Base-by-base conservation (phyloP, 2,113 vertebrate genomes). In the Cyanoderma ruficeps region DNA sequence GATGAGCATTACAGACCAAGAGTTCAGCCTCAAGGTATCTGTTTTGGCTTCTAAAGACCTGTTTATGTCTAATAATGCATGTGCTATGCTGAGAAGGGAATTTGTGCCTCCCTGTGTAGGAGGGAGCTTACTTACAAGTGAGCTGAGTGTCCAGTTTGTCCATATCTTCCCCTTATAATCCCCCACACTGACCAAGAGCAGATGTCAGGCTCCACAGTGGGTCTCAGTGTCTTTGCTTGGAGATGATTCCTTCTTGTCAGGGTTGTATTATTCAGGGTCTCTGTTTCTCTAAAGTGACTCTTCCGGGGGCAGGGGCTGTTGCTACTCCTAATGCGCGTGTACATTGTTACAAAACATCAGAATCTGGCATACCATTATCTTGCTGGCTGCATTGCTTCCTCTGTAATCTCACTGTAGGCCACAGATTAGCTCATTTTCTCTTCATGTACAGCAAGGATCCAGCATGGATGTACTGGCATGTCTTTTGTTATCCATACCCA, bases 1-100 rank as follows among this genome's bases (percentile, higher is more conserved):
- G 99, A 99, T 93, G 95, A 98, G 63, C 96, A 83, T 67, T 87
- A 78, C 41, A 95, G 97, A 77, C 88, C 93, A 93, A 95, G 94
- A 89, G 86, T 76, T 56, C 97, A 72, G 53, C 37, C 87, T 92
- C 75, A 96, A 97, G 98, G 98, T 98, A 97, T 81, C 57, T 80
- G 12, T 77, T 87, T 85, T 81, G 85, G 20, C 46, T 82, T 93
- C 37, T 35, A 44, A 68, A 86, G 33, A 64, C 23, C 35, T 83
- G 23, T 90, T 85, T 52, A 20, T 50, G 9, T 93, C 30, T 77
- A 27, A 57, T 67, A 70, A 55, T 16, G 1, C 47, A 13, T 42
- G 15, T 88, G 46, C 67, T 90, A 2, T 52, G 67, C 41, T 75
- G 39, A 83, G 64, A 84, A 78, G 25, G 41, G 24, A 76, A 20